These are phyloP conservation scores for Protodeltote pygarga DNA, from an alignment of 2,888 invertebrate species.

Conservation along the genomic window DNA sequence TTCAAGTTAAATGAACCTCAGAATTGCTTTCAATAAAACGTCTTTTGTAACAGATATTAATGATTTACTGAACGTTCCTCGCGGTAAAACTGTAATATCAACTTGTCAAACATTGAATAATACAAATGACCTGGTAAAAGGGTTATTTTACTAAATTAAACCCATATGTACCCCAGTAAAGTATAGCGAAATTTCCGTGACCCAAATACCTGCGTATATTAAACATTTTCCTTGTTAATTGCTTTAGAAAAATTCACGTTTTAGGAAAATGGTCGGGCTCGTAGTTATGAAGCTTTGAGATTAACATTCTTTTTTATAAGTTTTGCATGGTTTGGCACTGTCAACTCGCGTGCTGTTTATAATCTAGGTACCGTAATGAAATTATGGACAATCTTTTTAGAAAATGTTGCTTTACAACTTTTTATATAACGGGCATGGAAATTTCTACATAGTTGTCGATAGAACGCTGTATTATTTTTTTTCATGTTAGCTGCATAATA, in stretches of 20 bases:
- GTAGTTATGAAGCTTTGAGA: not conserved
- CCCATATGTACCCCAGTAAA: conserved; percentile 19
- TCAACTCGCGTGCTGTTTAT: too few relatives aligned
- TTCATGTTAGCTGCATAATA: too few relatives aligned
- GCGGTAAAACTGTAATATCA: conserved; percentile 7
- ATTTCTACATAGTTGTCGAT: too few relatives aligned
- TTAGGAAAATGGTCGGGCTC: conserved; percentile 9
- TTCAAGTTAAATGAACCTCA: not conserved
- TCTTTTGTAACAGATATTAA: conserved; percentile 11
- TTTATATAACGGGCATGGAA: too few relatives aligned
- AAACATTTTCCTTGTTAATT: conserved; percentile 42
- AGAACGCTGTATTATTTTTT: too few relatives aligned
- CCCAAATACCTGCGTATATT: conserved; percentile 46
- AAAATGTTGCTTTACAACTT: too few relatives aligned
- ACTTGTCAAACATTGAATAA: conserved; percentile 34
- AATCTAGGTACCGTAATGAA: too few relatives aligned
- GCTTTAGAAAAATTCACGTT: conserved; percentile 37
- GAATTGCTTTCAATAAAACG: too few relatives aligned
- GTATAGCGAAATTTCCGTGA: conserved; percentile 17
- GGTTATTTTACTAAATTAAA: conserved; percentile 31
- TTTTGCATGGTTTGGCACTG: too few relatives aligned
- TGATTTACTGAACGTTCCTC: conserved; percentile 3
- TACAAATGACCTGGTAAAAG: conserved; percentile 19
- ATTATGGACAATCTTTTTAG: too few relatives aligned
- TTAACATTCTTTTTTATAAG: conserved; percentile 8